A percentile compares a stretch with the other conserved stretches of the same genome.
Conservation (phyloP, 2,113 vertebrate genomes). For the Lepidiolamprologus cunningtoni region DNA sequence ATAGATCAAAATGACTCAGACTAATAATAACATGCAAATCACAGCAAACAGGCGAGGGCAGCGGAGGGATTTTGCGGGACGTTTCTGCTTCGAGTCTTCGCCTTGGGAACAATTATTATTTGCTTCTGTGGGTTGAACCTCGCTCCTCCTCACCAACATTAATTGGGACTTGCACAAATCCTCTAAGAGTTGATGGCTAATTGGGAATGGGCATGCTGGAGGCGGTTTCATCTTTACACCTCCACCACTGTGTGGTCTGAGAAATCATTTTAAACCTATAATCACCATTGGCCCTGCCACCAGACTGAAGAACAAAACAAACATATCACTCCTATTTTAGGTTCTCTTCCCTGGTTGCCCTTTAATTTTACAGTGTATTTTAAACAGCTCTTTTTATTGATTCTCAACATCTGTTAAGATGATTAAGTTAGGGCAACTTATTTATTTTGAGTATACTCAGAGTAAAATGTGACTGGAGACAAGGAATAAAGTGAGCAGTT, state of each 20-base stretch:
- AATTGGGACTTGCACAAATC: background rate
- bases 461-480: background rate
- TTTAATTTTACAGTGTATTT: background rate
- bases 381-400: background rate
- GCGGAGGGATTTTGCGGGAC: background rate
- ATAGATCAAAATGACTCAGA: background rate
- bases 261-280: background rate
- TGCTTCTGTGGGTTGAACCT: background rate
- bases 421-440: background rate
- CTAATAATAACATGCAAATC: background rate
- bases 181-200: background rate
- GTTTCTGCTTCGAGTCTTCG: background rate
- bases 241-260: background rate
- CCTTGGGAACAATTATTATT: background rate
- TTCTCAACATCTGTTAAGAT: background rate
- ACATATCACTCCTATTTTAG: background rate
- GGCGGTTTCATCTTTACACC: background rate
- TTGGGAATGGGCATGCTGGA: background rate
- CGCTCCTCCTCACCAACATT: background rate
- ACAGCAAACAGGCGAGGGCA: background rate
- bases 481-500: background rate
- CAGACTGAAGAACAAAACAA: background rate
- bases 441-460: background rate
- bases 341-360: background rate
- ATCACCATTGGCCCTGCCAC: too few species aligned